These are phyloP conservation scores for Alligator mississippiensis DNA, from an alignment of 2,113 vertebrate genomes.

Conservation along the genomic window DNA sequence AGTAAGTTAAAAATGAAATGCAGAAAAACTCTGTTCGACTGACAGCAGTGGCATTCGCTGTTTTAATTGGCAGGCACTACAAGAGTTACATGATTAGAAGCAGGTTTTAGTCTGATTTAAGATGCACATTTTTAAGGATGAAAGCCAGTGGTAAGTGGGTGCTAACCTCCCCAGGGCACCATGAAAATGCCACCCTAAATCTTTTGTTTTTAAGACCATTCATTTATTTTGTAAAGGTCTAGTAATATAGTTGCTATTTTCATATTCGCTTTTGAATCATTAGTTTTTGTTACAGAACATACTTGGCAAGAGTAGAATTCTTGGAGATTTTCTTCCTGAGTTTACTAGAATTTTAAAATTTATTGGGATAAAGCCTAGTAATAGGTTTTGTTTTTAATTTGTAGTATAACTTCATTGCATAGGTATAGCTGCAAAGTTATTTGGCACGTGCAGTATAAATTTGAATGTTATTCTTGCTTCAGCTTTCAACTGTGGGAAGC, in stretches of 20 bases:
- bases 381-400: conserved; percentile 68
- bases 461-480: conserved; percentile 41
- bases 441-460: conserved; percentile 64
- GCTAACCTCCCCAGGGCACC: neutral
- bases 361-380: conserved; percentile 65
- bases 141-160: neutral
- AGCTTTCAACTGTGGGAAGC: conserved; percentile 66
- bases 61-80: neutral
- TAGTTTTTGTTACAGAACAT: neutral
- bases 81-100: neutral
- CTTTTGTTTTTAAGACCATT: neutral
- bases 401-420: conserved; percentile 61
- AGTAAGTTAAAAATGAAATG: neutral
- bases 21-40: neutral
- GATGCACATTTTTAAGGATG: neutral
- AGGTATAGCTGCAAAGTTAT: conserved; percentile 59
- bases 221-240: conserved; percentile 32
- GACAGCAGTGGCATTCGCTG: neutral
- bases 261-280: conserved; percentile 1
- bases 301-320: neutral
- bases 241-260: conserved; percentile 4
- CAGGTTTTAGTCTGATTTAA: neutral
- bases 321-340: conserved; percentile 51
- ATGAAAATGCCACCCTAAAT: too few species aligned
- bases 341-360: conserved; percentile 45